Conservation (phyloP, 2,797 vertebrate species). For the Philypnodon macrostomus region DNA sequence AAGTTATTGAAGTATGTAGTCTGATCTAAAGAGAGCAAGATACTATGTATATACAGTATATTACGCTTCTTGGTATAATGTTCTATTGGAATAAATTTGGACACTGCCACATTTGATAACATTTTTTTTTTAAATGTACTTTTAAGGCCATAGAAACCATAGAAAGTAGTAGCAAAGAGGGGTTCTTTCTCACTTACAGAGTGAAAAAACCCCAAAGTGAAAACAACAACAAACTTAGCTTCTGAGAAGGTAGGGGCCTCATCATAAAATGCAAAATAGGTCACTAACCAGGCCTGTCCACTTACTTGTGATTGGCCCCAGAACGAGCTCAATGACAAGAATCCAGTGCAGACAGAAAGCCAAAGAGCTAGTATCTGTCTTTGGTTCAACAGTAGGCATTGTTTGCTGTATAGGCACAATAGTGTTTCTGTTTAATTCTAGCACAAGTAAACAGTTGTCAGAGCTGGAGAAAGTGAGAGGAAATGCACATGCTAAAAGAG, state of each 20-base stretch:
- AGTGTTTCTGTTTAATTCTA: constrained; percentile 68
- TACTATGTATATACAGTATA: not conserved
- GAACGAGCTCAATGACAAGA: constrained; percentile 47
- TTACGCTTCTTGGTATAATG: too few species aligned
- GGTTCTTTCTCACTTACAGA: too few species aligned
- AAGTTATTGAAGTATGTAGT: constrained; percentile 1
- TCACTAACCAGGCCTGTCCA: constrained; percentile 23
- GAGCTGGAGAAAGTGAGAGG: constrained; percentile 42
- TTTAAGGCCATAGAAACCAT: too few species aligned
- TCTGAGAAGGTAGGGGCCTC: too few species aligned
- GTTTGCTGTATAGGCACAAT: constrained; percentile 73
- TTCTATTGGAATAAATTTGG: too few species aligned
- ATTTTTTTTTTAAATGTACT: too few species aligned
- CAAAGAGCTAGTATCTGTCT: constrained; percentile 73
- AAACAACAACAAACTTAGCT: too few species aligned
- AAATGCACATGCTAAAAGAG: constrained; percentile 44
- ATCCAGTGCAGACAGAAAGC: constrained; percentile 58
- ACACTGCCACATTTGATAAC: too few species aligned
- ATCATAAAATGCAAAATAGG: constrained; percentile 12
- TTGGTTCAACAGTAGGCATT: constrained; percentile 68
- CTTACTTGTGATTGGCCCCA: constrained; percentile 41
- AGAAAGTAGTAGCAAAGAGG: too few species aligned
- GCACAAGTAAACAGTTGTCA: constrained; percentile 68
- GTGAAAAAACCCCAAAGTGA: too few species aligned
- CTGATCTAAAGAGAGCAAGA: constrained; percentile 11